A percentile compares a stretch with the other conserved stretches of the same genome.
Evolutionary conservation across 2,797 vertebrate species (phyloP).

Genomic region (Oreochromis mossambicus): DNA sequence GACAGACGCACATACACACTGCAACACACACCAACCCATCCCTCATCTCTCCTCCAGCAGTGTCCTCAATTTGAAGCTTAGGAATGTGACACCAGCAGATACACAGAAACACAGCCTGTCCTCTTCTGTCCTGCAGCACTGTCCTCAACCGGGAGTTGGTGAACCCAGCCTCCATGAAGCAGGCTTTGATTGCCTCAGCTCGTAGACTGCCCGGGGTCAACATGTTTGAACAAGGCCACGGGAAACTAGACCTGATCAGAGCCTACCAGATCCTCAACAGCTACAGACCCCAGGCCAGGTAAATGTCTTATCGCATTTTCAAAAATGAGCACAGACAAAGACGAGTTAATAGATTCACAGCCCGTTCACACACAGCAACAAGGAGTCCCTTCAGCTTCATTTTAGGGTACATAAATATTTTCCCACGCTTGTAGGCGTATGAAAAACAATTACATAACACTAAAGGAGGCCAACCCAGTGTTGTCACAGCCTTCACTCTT

Average conservation of each 20-base stretch:
- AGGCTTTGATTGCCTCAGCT: conserved; percentile 95
- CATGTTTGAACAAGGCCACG: conserved; percentile 99
- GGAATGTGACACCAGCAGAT: neutral
- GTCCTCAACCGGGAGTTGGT: conserved; percentile 92
- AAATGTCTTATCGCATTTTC: neutral
- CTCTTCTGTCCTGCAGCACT: conserved; percentile 76
- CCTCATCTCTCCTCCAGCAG: neutral
- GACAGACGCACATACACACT: neutral
- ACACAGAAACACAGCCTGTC: neutral
- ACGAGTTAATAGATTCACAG: neutral
- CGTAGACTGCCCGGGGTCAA: conserved; percentile 96
- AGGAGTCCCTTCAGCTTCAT: neutral
- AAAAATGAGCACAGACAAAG: neutral
- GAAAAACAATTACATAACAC: neutral
- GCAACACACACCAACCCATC: neutral
- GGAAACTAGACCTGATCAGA: conserved; percentile 93
- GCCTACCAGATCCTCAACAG: conserved; percentile 98
- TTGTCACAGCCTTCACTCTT: neutral
- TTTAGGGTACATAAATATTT: neutral
- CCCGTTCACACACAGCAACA: neutral
- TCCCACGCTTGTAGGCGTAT: neutral
- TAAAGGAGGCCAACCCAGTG: neutral
- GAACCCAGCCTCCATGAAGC: conserved; percentile 98
- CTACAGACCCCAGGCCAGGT: conserved; percentile 98
- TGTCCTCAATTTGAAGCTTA: neutral